These are phyloP conservation scores for Lingula anatina DNA, from an alignment of 2,888 invertebrate species.

Conservation along the genomic window DNA sequence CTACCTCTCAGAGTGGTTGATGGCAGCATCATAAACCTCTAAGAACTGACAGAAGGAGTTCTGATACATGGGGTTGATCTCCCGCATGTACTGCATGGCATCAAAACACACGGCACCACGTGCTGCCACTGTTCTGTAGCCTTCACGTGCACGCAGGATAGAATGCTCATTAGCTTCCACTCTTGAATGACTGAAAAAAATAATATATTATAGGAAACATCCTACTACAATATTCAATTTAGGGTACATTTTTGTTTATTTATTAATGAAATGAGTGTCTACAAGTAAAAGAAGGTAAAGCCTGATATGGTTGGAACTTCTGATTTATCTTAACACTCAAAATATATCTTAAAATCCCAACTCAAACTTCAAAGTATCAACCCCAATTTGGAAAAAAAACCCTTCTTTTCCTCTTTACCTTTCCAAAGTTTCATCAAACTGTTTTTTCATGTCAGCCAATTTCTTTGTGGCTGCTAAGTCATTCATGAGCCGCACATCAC, in stretches of 20 bases:
- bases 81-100: slow-evolving; percentile 44
- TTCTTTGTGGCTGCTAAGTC: slow-evolving; percentile 44
- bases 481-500: slow-evolving; percentile 45
- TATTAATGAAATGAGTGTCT: too few relatives aligned
- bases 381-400: neutral
- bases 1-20: slow-evolving; percentile 50
- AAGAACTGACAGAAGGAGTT: slow-evolving; percentile 43
- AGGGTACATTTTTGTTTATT: too few relatives aligned
- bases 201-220: too few relatives aligned
- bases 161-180: slow-evolving; percentile 35
- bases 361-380: too few relatives aligned
- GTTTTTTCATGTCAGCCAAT: slow-evolving; percentile 48
- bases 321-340: too few relatives aligned
- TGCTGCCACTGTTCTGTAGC: slow-evolving; percentile 43
- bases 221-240: too few relatives aligned
- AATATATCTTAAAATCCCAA: too few relatives aligned
- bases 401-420: slow-evolving; percentile 25
- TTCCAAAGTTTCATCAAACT: slow-evolving; percentile 49
- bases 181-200: slow-evolving; percentile 32
- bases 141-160: slow-evolving; percentile 41
- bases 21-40: slow-evolving; percentile 42
- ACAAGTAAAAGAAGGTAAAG: too few relatives aligned
- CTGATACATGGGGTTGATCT: slow-evolving; percentile 44
- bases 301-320: too few relatives aligned
- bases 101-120: slow-evolving; percentile 50